Base-by-base conservation (phyloP, 53 echinoderm and acorn worm species). In the Echinarachnius parma region DNA sequence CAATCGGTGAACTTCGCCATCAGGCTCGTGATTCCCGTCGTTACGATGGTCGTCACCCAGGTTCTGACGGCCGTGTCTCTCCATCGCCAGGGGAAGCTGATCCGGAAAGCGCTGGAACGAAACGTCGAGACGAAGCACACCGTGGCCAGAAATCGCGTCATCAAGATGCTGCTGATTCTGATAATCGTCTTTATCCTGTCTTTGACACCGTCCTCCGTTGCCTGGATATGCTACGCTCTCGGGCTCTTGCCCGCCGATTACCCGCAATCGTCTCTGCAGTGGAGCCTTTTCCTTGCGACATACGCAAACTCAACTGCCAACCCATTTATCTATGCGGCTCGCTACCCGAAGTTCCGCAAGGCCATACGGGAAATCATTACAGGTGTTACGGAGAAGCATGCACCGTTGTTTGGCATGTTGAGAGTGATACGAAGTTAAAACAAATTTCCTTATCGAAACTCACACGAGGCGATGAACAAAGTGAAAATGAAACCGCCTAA, bases 291-390 rank as follows among this genome's bases (percentile, higher is more conserved):
- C 44, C 18, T 56, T n/a, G 3, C 37, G 3, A 57, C 56, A 3
- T 56, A 36, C 36, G 4, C 37, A 39, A 72, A 72, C 20, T 72
- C 74, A 3, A 56, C 44, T 13, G 26, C 35, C 27, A 72, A 72
- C 30, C 74, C 74, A 23, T 56, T 72, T 44, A 72, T 72, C 56
- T 72, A 72, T 42, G 57, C 74, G 34, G 74, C 74, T 3, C 55
- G 55, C 8, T 57, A 72, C 36, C 74, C 74, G 26, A 57, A 56
- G 35, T 72, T 72, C 25, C 74, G 74, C 32, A 22, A 25, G 2
- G 74, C 74, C 57, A 56, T 72, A 18, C 34, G 39, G 42, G 56
- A 29, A 3, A 39, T 72, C 44, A 56, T 56, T 46, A 1, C 18
- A 8, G 65, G 65, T 46, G 39, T 37, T 14, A n/a, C 31, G 11